phyloP scores from a whole-genome alignment of 1,140 invertebrate species.

The Periplaneta americana region DNA sequence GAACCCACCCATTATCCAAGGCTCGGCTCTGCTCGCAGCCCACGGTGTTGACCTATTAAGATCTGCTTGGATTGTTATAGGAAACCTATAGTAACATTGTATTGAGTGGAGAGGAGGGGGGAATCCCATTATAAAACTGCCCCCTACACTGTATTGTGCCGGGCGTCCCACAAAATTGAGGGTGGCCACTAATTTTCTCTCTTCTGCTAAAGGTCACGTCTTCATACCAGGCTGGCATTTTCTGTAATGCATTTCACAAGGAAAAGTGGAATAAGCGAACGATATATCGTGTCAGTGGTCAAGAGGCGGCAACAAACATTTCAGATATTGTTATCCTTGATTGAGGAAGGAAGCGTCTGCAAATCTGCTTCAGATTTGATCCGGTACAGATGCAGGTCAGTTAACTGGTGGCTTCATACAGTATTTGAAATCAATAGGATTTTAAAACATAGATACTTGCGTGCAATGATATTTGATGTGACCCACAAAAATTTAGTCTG shows the following conservation, averaged over 20 bases:
- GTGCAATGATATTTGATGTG: no score
- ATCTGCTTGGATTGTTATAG: background rate
- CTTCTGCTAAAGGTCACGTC: background rate
- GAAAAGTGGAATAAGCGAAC: background rate
- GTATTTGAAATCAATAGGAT: no score
- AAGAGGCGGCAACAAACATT: no score
- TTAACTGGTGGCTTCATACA: no score
- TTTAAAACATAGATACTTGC: no score
- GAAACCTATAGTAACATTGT: background rate
- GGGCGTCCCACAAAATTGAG: background rate
- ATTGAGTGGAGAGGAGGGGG: background rate
- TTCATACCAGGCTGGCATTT: background rate
- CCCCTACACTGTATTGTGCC: background rate
- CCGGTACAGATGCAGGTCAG: no score
- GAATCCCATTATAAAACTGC: background rate
- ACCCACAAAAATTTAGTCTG: no score
- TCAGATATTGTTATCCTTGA: no score
- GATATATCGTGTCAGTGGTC: no score
- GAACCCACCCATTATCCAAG: background rate
- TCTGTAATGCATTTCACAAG: background rate
- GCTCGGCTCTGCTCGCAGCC: background rate
- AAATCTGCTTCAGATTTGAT: no score
- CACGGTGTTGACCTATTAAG: background rate
- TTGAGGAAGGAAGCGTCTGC: no score
- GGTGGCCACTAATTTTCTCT: background rate